phyloP scores from a whole-genome alignment of 2,888 invertebrate genomes.

The Ochropacha duplaris region DNA sequence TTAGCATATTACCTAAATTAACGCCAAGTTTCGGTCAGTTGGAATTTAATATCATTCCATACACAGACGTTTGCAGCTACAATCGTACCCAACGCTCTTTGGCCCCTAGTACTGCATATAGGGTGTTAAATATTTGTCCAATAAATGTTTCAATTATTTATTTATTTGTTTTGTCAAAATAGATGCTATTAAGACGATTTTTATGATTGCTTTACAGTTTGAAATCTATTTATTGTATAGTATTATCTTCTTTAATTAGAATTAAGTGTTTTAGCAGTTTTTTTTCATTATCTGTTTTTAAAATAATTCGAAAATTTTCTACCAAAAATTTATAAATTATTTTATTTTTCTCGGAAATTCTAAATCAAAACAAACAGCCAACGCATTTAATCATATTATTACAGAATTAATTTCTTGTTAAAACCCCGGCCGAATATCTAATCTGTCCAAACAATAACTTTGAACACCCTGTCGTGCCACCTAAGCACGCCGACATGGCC shows the following conservation, averaged over 20 bases:
- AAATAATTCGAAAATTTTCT: no score
- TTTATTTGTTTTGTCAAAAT: no score
- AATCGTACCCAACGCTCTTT: conserved; percentile 62
- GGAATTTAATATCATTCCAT: conserved; percentile 73
- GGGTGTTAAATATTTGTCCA: conserved; percentile 34
- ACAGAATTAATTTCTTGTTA: conserved; percentile 55
- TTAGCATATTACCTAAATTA: conserved; percentile 61
- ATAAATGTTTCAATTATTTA: background rate
- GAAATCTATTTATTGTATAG: no score
- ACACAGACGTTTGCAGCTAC: conserved; percentile 63
- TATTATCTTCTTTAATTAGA: no score
- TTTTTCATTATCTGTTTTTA: no score
- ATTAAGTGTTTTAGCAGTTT: no score
- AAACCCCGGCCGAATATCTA: conserved; percentile 29
- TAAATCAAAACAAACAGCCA: conserved; percentile 25
- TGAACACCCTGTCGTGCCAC: conserved; percentile 58
- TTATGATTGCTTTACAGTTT: no score
- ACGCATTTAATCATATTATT: conserved; percentile 51
- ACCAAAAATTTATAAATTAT: conserved; percentile 9
- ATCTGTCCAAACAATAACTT: conserved; percentile 54
- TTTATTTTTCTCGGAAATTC: conserved; percentile 15
- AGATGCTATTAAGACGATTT: no score
- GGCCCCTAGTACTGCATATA: conserved; percentile 46
- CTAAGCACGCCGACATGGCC: conserved; percentile 51
- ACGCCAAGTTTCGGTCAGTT: conserved; percentile 52